Conservation (phyloP, 2,797 vertebrate genomes). For the Mustela erminea region DNA sequence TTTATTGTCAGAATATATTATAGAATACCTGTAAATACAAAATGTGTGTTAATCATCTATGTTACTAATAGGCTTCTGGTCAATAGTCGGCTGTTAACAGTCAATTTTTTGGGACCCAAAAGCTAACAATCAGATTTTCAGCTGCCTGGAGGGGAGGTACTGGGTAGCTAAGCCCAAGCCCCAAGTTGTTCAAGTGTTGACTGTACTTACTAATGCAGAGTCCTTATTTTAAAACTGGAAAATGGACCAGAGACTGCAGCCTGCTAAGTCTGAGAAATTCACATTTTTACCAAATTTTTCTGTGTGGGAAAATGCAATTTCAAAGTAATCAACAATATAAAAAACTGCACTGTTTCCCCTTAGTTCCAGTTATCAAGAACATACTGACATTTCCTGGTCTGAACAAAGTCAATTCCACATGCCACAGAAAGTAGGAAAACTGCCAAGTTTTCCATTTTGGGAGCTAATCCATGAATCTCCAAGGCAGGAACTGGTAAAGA, state of each 20-base stretch:
- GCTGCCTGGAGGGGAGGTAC: neutral
- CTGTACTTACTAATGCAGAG: constrained; percentile 19
- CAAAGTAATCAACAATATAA: constrained; percentile 77
- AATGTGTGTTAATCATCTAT: neutral
- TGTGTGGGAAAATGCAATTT: constrained; percentile 76
- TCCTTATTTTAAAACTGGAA: constrained; percentile 69
- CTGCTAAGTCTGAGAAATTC: constrained; percentile 62
- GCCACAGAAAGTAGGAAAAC: constrained; percentile 7
- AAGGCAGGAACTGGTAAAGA: constrained; percentile 21
- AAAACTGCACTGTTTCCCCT: constrained; percentile 60
- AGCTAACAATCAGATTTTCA: neutral
- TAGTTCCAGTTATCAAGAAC: constrained; percentile 67
- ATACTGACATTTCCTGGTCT: constrained; percentile 63
- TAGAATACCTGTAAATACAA: neutral
- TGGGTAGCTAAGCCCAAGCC: neutral
- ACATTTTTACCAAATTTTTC: constrained; percentile 75
- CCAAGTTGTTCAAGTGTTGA: neutral
- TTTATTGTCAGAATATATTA: neutral
- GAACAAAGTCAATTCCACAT: constrained; percentile 74
- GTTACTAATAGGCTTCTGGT: neutral
- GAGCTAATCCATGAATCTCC: constrained; percentile 40
- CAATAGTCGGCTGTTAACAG: neutral
- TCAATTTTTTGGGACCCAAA: neutral
- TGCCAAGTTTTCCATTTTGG: constrained; percentile 74
- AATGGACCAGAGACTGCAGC: neutral